These are phyloP conservation scores for Caenorhabditis sulstoni DNA, from an alignment of 2,888 invertebrate species.

Conservation along the genomic window DNA sequence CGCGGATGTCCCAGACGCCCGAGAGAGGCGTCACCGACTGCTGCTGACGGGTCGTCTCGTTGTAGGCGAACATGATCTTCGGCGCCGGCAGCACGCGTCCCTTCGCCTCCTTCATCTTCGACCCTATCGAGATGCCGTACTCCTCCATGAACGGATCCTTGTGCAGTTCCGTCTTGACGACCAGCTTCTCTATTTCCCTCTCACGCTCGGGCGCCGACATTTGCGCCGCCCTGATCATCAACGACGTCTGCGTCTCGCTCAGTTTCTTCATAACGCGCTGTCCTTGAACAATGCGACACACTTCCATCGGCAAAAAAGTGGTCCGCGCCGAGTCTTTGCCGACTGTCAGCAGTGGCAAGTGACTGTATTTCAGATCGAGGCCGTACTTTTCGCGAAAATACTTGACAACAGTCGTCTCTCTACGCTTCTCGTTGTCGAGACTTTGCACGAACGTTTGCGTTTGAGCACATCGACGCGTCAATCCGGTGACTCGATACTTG, in stretches of 20 bases:
- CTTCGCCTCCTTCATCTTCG: conserved; percentile 99
- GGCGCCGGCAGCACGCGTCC: conserved; percentile 97
- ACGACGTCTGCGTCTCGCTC: conserved; percentile 99
- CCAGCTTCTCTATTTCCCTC: conserved; percentile 97
- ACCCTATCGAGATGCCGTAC: conserved; percentile 97
- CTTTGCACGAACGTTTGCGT: conserved; percentile 99
- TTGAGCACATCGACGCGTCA: conserved; percentile 97
- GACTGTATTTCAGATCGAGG: conserved; percentile 84
- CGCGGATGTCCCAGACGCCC: conserved; percentile 99
- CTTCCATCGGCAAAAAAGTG: conserved; percentile 98
- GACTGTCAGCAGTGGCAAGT: conserved; percentile 98
- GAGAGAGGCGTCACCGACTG: conserved; percentile 89
- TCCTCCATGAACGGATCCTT: conserved; percentile 98
- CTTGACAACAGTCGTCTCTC: conserved; percentile 99
- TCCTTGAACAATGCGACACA: conserved; percentile 98
- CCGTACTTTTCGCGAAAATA: conserved; percentile 99
- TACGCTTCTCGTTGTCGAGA: conserved; percentile 94
- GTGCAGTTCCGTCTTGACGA: conserved; percentile 95
- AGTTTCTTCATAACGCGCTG: conserved; percentile 99
- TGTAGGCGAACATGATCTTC: conserved; percentile 91
- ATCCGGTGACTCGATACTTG: conserved; percentile 99
- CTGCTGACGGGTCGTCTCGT: conserved; percentile 81
- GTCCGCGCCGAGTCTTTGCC: conserved; percentile 98
- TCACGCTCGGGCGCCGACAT: conserved; percentile 94
- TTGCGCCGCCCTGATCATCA: conserved; percentile 99